Base-by-base conservation (phyloP, 2,113 vertebrate species). In the Thryonomys swinderianus region DNA sequence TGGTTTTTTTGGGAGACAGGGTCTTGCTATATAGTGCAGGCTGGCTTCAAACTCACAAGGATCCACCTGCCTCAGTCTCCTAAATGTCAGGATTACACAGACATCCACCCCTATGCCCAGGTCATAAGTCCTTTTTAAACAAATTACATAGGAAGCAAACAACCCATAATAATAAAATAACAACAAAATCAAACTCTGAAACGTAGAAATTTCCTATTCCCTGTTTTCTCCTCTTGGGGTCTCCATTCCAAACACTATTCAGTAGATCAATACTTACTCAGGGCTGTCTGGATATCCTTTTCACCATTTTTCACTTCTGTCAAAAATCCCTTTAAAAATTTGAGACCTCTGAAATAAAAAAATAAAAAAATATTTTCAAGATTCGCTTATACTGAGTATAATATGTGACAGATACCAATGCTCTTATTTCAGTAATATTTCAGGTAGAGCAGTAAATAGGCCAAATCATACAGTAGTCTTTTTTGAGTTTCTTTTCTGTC, bases 251-350 rank as follows among this genome's bases (percentile, higher is more conserved):
- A 40, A 51, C 12, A 4, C 13, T 55, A 40, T 34, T 51, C 74
- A 85, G 45, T 0, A 16, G 9, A 85, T 13, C 30, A 66, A 64
- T 93, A 99, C 99, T 99, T 98, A 99, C 99, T 99, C 87, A 99
- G 98, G n/a, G 99, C 99, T 93, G 98, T 98, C 30, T 99, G 99
- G 97, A 99, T 99, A 95, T 99, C 99, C 93, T 98, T 99, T 84
- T 99, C 98, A 61, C 99, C 99, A 9, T 98, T 98, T 83, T 99
- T 98, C 97, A 99, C 98, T 98, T 99, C 99, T 0, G 98, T 99
- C 96, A 99, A 98, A 98, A 99, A 99, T 88, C 99, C 99, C 96
- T 99, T 99, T 97, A 99, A 98, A 98, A 99, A 99, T 97, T 99
- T 99, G 57, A 99, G 98, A 88, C 99, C 99, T 97, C 99, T 99